Percentiles rank a stretch among this genome's conserved stretches.
These are phyloP conservation scores for Menidia beryllina DNA, from an alignment of 2,113 vertebrate species.

Conservation along the genomic window DNA sequence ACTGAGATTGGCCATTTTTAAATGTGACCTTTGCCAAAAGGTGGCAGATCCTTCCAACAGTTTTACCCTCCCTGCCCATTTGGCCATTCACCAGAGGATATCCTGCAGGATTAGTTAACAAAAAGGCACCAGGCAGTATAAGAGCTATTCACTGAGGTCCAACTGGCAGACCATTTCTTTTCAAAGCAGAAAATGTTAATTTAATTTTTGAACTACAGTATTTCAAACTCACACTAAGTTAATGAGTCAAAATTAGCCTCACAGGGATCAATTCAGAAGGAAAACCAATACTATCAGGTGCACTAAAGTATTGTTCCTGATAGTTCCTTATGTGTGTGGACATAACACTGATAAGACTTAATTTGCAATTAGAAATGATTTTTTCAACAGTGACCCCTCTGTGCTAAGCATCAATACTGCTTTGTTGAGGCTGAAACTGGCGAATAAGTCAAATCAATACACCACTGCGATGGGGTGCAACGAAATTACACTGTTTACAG, in stretches of 20 bases:
- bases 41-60: constrained; percentile 32
- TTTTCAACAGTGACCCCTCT: not conserved
- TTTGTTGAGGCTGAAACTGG: constrained; percentile 17
- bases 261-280: constrained; percentile 1
- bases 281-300: constrained; percentile 27
- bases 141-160: not conserved
- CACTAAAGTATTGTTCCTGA: constrained; percentile 7
- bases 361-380: constrained; percentile 1
- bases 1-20: constrained; percentile 66
- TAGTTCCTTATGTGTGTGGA: constrained; percentile 8
- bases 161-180: not conserved
- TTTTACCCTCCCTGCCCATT: constrained; percentile 6
- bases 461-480: constrained; percentile 16
- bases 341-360: not conserved
- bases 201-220: constrained; percentile 1
- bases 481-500: constrained; percentile 6
- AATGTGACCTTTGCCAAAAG: constrained; percentile 63
- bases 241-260: constrained; percentile 29
- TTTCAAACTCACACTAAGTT: constrained; percentile 3
- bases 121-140: not conserved
- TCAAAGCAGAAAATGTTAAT: constrained; percentile 9
- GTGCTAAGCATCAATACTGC: not conserved
- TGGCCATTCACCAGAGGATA: constrained; percentile 15
- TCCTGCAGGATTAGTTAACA: not conserved
- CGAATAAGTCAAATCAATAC: constrained; percentile 23